Conservation (phyloP, 2,797 vertebrate species). For the Paramormyrops hopkinsi region DNA sequence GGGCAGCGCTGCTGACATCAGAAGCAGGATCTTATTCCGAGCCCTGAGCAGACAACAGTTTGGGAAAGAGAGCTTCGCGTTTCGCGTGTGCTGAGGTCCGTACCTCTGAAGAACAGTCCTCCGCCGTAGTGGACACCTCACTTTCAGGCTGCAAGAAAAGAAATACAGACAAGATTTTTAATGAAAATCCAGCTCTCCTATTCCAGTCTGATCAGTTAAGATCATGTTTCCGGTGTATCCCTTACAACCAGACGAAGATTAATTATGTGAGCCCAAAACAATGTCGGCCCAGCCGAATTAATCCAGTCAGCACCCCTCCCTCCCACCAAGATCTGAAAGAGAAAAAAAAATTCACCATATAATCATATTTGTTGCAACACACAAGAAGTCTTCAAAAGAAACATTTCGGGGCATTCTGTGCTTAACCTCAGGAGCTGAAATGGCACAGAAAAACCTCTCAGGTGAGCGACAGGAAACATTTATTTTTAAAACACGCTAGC, state of each 20-base stretch:
- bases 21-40: background rate
- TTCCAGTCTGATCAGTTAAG: background rate
- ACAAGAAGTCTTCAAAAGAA: background rate
- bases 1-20: background rate
- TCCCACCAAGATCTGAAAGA: background rate
- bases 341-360: slow-evolving; percentile 18
- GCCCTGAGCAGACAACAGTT: background rate
- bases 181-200: background rate
- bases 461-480: background rate
- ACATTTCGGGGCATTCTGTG: background rate
- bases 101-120: slow-evolving; percentile 96
- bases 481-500: background rate
- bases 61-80: background rate
- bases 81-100: background rate
- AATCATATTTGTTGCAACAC: background rate
- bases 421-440: background rate
- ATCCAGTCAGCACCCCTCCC: background rate
- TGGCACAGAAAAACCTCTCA: background rate
- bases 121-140: slow-evolving; percentile 84
- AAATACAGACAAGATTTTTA: slow-evolving; percentile 19
- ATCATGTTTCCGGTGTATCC: background rate
- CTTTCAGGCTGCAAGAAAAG: slow-evolving; percentile 78
- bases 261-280: slow-evolving; percentile 18
- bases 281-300: slow-evolving; percentile 20
- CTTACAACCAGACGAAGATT: background rate